Evolutionary conservation across 2,888 invertebrate species (phyloP).

Genomic region (Melanophora roralis): DNA sequence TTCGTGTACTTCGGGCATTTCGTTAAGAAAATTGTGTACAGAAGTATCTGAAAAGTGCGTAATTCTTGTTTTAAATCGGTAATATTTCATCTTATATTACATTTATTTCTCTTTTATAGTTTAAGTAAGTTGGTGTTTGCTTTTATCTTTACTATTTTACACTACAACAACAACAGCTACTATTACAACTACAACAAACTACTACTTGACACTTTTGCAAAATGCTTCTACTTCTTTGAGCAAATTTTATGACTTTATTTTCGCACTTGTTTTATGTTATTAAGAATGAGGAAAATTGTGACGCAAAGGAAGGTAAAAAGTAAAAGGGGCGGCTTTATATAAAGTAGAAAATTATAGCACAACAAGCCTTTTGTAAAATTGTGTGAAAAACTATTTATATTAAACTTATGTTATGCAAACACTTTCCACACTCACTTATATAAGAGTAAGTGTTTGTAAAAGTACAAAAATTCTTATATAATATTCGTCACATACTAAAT

Average conservation of each 20-base stretch:
- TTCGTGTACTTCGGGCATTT: no score
- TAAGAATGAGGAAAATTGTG: not conserved
- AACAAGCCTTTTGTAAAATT: constrained; percentile 18
- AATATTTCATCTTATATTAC: not conserved
- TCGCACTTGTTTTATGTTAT: not conserved
- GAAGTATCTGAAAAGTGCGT: constrained; percentile 14
- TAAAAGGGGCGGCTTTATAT: not conserved
- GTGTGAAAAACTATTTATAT: constrained; percentile 6
- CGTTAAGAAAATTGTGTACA: no score
- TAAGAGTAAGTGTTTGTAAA: not conserved
- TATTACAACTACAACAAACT: constrained; percentile 34
- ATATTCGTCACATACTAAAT: not conserved
- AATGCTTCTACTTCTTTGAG: constrained; percentile 21
- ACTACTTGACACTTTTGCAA: constrained; percentile 51
- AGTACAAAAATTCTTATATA: constrained; percentile 18
- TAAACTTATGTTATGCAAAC: not conserved
- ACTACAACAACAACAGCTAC: constrained; percentile 22
- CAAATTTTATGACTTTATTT: constrained; percentile 31
- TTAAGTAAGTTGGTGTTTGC: constrained; percentile 2
- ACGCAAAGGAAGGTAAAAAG: not conserved
- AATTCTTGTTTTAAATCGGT: constrained; percentile 7
- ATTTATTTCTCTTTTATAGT: not conserved
- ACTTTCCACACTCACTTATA: constrained; percentile 4
- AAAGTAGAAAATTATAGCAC: constrained; percentile 22
- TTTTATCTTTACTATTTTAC: constrained; percentile 36